Conservation (phyloP, 2,888 invertebrate species). For the Empis livida region DNA sequence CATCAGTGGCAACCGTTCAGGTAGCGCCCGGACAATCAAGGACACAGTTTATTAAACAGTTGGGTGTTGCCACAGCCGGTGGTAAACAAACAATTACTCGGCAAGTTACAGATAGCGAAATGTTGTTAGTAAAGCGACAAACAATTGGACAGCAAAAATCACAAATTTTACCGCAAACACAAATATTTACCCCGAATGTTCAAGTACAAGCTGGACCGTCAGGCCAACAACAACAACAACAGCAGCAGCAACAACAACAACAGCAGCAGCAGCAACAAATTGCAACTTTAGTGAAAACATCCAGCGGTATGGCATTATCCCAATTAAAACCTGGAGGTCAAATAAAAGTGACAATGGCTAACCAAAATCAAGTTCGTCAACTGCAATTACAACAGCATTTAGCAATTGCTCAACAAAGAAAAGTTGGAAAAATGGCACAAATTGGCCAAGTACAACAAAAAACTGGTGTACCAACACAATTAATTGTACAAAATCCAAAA, state of each 20-base stretch:
- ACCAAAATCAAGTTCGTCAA: conserved; percentile 52
- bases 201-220: conserved; percentile 26
- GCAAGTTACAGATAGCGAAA: conserved; percentile 44
- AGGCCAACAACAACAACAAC: conserved; percentile 24
- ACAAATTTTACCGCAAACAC: conserved; percentile 38
- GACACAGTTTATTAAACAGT: conserved; percentile 34
- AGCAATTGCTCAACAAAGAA: conserved; percentile 44
- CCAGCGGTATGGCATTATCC: conserved; percentile 35
- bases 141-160: conserved; percentile 32
- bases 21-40: conserved; percentile 35
- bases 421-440: conserved; percentile 50
- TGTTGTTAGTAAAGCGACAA: conserved; percentile 45
- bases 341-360: conserved; percentile 42
- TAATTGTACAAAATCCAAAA: conserved; percentile 55
- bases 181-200: conserved; percentile 45
- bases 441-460: conserved; percentile 21
- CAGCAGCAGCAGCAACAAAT: conserved; percentile 27
- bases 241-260: conserved; percentile 25
- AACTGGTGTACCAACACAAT: conserved; percentile 47
- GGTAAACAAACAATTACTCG: conserved; percentile 38
- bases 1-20: conserved; percentile 38
- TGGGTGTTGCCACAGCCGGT: conserved; percentile 17
- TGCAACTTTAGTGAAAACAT: conserved; percentile 32
- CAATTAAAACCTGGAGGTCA: conserved; percentile 35
- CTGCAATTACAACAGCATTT: conserved; percentile 46